Evolutionary conservation across 2,797 vertebrate genomes (phyloP).

Genomic region (Cossypha caffra): DNA sequence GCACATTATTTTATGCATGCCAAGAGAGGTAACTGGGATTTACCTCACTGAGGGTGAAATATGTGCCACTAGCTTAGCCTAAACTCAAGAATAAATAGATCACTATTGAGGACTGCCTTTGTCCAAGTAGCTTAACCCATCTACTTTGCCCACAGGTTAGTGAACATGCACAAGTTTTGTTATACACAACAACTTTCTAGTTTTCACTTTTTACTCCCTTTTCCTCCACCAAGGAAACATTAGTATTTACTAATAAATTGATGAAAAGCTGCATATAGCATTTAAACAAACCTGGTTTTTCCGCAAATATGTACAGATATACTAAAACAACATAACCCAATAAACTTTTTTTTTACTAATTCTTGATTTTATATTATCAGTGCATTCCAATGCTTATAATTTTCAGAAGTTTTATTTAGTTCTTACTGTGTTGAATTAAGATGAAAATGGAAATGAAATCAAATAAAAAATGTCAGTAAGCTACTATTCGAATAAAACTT

Average conservation of each 20-base stretch:
- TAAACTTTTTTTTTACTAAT: not conserved
- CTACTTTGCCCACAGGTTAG: not conserved
- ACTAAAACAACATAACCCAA: not conserved
- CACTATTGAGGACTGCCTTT: not conserved
- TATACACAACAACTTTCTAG: not conserved
- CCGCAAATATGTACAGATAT: not conserved
- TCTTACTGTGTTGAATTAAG: not conserved
- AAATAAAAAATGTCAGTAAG: not conserved
- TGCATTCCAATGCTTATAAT: not conserved
- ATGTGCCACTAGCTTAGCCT: not conserved
- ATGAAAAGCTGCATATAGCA: not conserved
- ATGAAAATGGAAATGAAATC: not conserved
- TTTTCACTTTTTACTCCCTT: not conserved
- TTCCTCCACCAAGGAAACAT: not conserved
- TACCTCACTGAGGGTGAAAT: not conserved
- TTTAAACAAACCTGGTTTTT: not conserved
- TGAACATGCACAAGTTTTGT: not conserved
- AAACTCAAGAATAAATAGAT: not conserved
- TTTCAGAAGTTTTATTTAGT: not conserved
- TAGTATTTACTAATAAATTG: not conserved
- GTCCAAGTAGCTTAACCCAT: not conserved
- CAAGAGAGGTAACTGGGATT: not conserved
- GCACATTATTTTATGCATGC: not conserved
- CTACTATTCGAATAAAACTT: not conserved
- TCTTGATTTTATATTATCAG: not conserved